Evolutionary conservation across 1,140 invertebrate genomes (phyloP).

Genomic region (Kradibia gibbosae): DNA sequence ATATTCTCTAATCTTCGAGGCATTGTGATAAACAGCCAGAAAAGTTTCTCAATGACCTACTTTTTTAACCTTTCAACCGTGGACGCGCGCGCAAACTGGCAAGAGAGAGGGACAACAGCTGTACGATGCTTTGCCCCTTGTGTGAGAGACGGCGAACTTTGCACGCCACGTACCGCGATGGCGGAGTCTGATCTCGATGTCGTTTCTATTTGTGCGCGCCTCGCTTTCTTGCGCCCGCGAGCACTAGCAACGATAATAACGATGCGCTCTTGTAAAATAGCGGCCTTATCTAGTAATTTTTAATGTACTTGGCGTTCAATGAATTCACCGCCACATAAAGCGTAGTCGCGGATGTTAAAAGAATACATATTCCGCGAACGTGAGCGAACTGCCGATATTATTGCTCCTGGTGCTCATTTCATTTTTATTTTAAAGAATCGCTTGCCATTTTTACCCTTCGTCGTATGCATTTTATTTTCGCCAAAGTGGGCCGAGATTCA

Average conservation of each 20-base stretch:
- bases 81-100: neutral
- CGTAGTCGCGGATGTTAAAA: neutral
- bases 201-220: neutral
- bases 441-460: too few relatives aligned
- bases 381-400: neutral
- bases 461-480: neutral
- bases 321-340: slow-evolving; percentile 6
- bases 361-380: neutral
- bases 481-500: neutral
- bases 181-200: neutral
- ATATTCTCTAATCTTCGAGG: slow-evolving; percentile 38
- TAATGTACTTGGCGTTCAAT: neutral
- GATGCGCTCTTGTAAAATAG: neutral
- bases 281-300: slow-evolving; percentile 17
- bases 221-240: neutral
- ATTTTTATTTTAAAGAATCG: slow-evolving; percentile 10
- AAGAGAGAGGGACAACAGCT: neutral
- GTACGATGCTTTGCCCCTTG: neutral
- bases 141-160: neutral
- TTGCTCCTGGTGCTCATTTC: slow-evolving; percentile 2
- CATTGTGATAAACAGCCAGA: slow-evolving; percentile 30
- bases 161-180: neutral
- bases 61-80: slow-evolving; percentile 42
- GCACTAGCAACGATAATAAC: neutral
- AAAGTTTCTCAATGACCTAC: slow-evolving; percentile 46